Conservation (phyloP, 2,113 vertebrate genomes). For the Indri indri region DNA sequence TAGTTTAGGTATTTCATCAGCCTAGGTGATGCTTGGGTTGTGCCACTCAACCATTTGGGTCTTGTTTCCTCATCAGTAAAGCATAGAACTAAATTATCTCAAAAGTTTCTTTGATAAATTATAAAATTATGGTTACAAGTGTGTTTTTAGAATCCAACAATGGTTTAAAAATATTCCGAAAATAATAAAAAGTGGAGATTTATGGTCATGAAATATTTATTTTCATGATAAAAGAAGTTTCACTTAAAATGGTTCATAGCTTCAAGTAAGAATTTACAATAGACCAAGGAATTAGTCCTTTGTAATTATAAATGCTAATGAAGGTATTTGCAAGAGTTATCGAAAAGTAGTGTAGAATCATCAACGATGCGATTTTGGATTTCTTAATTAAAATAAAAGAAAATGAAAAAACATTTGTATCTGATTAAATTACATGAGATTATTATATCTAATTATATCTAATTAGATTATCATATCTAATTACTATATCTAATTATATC, state of each 20-base stretch:
- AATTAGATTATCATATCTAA: too few species aligned
- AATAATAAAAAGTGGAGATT: neutral
- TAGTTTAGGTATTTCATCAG: neutral
- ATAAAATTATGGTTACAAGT: neutral
- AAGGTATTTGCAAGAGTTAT: neutral
- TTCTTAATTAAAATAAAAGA: neutral
- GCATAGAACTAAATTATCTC: neutral
- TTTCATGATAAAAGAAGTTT: neutral
- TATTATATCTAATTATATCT: neutral
- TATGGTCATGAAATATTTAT: neutral
- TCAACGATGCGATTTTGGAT: neutral
- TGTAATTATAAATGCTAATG: neutral
- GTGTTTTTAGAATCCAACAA: neutral
- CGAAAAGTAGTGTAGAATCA: neutral
- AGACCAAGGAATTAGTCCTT: neutral
- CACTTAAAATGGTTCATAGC: neutral
- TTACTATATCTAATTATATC: too few species aligned
- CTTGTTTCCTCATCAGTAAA: neutral
- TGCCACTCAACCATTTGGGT: neutral
- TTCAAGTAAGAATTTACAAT: neutral
- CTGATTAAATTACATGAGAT: neutral
- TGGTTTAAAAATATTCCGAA: neutral
- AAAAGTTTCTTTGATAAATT: neutral
- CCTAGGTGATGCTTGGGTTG: neutral
- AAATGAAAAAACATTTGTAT: constrained; percentile 4